A percentile compares a stretch with the other conserved stretches of the same genome.
These are phyloP conservation scores for Psittacula echo DNA, from an alignment of 2,797 vertebrate genomes.

Conservation along the genomic window DNA sequence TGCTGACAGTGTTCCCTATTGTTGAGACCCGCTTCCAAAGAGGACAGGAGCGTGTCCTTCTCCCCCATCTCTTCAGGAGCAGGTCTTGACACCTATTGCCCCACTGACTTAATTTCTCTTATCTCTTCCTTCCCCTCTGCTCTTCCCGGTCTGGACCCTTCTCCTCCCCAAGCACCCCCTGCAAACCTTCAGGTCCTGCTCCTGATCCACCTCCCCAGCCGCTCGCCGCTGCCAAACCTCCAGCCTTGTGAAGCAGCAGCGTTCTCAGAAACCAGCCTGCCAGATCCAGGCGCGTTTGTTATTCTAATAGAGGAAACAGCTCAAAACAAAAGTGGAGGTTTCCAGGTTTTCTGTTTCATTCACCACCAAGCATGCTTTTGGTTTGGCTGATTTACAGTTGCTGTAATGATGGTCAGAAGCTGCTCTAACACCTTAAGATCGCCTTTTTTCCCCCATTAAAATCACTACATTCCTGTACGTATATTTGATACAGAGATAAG, in stretches of 20 bases:
- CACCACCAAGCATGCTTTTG: neutral
- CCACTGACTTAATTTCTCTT: too few relatives aligned
- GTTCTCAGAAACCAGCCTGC: neutral
- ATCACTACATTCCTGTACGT: neutral
- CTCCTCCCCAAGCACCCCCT: accelerated
- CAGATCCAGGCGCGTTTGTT: neutral
- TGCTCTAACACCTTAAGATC: neutral
- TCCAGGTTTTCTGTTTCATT: neutral
- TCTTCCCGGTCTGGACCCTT: neutral
- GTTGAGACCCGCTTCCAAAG: neutral
- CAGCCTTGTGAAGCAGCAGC: neutral
- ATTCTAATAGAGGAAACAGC: neutral
- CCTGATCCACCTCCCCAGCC: accelerated
- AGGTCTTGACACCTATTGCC: neutral
- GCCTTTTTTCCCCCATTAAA: neutral
- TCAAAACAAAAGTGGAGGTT: neutral
- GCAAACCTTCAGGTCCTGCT: neutral
- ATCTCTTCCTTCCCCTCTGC: accelerated
- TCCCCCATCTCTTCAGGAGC: neutral
- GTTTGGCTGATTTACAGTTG: neutral
- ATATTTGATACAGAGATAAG: accelerated
- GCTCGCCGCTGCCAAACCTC: neutral
- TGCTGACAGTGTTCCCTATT: too few relatives aligned
- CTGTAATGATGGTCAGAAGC: neutral
- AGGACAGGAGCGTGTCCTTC: neutral